Evolutionary conservation across 2,797 vertebrate species (phyloP).

Genomic region (Phrynocephalus forsythii): DNA sequence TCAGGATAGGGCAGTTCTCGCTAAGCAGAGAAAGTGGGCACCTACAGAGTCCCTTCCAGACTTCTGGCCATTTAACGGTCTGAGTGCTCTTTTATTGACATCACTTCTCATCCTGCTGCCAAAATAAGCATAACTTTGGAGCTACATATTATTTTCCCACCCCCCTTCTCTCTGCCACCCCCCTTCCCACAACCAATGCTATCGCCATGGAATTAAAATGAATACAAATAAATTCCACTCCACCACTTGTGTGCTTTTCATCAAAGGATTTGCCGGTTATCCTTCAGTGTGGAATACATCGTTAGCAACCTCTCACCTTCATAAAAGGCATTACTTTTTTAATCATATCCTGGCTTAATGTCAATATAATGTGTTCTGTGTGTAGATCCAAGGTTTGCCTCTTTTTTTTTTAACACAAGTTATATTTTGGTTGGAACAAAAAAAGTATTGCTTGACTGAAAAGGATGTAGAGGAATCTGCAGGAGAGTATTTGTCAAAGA

Average conservation of each 20-base stretch:
- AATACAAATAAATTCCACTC: conserved; percentile 53
- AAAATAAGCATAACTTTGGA: conserved; percentile 38
- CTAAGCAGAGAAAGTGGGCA: not conserved
- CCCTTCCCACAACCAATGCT: not conserved
- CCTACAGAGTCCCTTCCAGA: not conserved
- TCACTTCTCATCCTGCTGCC: not conserved
- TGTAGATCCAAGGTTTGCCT: not conserved
- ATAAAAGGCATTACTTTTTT: conserved; percentile 26
- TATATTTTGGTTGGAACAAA: conserved; percentile 59
- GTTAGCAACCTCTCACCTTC: conserved; percentile 66
- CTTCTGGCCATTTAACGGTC: too few relatives aligned
- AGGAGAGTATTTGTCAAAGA: conserved; percentile 51
- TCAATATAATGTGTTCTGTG: not conserved
- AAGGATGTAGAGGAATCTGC: conserved; percentile 44
- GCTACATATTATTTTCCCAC: not conserved
- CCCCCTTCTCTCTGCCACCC: conserved; percentile 8
- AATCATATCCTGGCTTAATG: not conserved
- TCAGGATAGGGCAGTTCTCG: not conserved
- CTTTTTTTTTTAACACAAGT: conserved; percentile 11
- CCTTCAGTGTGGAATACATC: conserved; percentile 36
- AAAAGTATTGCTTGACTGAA: conserved; percentile 52
- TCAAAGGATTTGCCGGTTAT: conserved; percentile 57
- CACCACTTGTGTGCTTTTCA: conserved; percentile 57
- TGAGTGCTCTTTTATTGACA: not conserved
- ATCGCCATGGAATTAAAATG: conserved; percentile 38